Base-by-base conservation (phyloP, 2,113 vertebrate species). In the Phylloscopus trochilus region DNA sequence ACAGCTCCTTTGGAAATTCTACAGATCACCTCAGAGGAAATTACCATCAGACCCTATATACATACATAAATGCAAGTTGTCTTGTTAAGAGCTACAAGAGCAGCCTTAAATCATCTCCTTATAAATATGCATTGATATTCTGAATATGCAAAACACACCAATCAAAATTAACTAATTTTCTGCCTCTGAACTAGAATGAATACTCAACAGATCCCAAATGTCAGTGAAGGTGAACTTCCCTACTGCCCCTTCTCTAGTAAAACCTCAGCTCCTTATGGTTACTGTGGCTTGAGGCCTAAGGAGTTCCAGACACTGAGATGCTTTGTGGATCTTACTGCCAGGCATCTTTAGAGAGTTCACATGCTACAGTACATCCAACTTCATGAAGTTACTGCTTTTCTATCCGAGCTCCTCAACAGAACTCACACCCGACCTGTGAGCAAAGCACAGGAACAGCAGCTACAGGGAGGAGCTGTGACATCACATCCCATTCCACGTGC, bases 31-130 rank as follows among this genome's bases (percentile, higher is more conserved):
- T 56, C 37, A 89, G 56, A 80, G 33, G 68, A 87, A 67, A 62
- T 66, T 52, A 67, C 49, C 19, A 15, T 53, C 85, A 88, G n/a
- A 51, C 3, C 28, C 62, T 72, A n/a, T 23, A 67, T 7, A 47
- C 15, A 53, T 22, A 66, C 15, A 41, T 51, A 86, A 62, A 78
- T 69, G 30, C 15, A 41, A 83, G 35, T n/a, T 80, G 52, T 74
- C 49, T 70, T 82, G 15, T 68, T 72, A 87, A 92, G 41, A 87
- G 91, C 39, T 84, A 70, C 11, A 89, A 84, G 8, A 95, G 11
- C 59, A 78, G 60, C 28, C 28, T 67, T 76, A 66, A 95, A 77
- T 80, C 46, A 67, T 55, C 28, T 44, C 67, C 37, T 68, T 58
- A 68, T 33, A 63, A 72, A 62, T 30, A 58, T 20, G 31, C 22